phyloP scores from a whole-genome alignment of 2,888 invertebrate genomes.

The Drosophila percnosoma region DNA sequence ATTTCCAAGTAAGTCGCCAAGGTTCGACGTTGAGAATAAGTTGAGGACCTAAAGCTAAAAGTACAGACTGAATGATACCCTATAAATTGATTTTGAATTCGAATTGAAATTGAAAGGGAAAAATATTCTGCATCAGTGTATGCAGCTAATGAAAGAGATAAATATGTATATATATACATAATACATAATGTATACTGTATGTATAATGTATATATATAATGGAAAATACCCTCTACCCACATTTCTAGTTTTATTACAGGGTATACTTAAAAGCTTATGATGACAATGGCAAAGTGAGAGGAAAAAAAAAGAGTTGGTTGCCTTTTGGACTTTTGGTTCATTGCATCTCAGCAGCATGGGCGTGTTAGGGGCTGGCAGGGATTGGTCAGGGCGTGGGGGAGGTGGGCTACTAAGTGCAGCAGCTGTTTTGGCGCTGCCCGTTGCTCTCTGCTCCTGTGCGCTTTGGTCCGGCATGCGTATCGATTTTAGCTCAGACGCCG shows the following conservation, averaged over 20 bases:
- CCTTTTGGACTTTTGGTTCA: slow-evolving; percentile 40
- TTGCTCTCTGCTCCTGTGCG: slow-evolving; percentile 17
- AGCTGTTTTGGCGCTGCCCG: slow-evolving; percentile 39
- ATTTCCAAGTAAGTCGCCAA: slow-evolving; percentile 28
- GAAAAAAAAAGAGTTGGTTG: slow-evolving; percentile 42
- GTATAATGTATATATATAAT: not conserved
- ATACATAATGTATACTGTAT: too few species aligned
- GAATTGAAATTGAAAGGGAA: not conserved
- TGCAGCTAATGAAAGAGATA: too few species aligned
- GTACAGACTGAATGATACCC: not conserved
- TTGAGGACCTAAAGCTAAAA: too few species aligned
- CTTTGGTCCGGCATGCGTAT: slow-evolving; percentile 50
- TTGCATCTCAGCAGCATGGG: slow-evolving; percentile 39
- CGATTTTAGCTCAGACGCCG: slow-evolving; percentile 71
- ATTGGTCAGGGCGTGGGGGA: not conserved
- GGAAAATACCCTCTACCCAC: not conserved
- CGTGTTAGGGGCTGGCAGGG: not conserved
- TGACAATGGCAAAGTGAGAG: slow-evolving; percentile 13
- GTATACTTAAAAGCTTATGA: slow-evolving; percentile 18
- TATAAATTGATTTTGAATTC: not conserved
- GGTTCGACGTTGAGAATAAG: not conserved
- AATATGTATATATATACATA: not conserved
- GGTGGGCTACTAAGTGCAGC: slow-evolving; percentile 22
- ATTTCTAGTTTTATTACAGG: not conserved
- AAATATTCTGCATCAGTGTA: not conserved